phyloP scores from a whole-genome alignment of 2,888 invertebrate genomes.

The Epiblema foenella region DNA sequence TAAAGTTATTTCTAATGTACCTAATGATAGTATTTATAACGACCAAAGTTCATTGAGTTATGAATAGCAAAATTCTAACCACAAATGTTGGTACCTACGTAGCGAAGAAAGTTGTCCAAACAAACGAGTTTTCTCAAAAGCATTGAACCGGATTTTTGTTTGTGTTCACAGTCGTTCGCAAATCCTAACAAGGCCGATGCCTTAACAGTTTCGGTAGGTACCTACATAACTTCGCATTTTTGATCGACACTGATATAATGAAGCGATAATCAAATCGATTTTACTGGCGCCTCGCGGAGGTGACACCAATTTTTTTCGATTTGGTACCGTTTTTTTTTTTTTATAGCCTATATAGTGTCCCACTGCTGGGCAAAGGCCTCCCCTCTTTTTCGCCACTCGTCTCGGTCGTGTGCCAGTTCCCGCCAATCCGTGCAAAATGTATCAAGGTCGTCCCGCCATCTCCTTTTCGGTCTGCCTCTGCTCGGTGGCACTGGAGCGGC shows the following conservation, averaged over 20 bases:
- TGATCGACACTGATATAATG: conserved; percentile 28
- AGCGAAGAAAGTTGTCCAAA: conserved; percentile 74
- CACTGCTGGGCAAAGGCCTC: too few relatives aligned
- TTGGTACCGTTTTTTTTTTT: conserved; percentile 12
- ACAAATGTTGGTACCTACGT: conserved; percentile 50
- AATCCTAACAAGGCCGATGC: conserved; percentile 62
- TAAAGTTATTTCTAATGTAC: too few relatives aligned
- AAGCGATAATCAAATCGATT: conserved; percentile 27
- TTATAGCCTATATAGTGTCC: too few relatives aligned
- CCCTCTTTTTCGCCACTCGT: too few relatives aligned
- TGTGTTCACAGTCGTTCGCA: conserved; percentile 56
- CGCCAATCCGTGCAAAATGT: too few relatives aligned
- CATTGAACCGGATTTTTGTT: conserved; percentile 73
- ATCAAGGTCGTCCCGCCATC: too few relatives aligned
- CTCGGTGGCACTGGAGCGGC: too few relatives aligned
- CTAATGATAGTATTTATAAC: too few relatives aligned
- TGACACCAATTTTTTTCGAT: conserved; percentile 17
- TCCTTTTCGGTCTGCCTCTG: too few relatives aligned
- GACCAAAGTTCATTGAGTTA: background rate
- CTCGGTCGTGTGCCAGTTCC: too few relatives aligned
- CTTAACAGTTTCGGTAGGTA: conserved; percentile 57
- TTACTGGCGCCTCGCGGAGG: background rate
- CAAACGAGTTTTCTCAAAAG: conserved; percentile 52
- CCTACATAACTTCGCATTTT: conserved; percentile 38
- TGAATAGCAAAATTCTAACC: conserved; percentile 30